Conservation (phyloP, 2,888 invertebrate genomes). For the Halictus quadricinctus region DNA sequence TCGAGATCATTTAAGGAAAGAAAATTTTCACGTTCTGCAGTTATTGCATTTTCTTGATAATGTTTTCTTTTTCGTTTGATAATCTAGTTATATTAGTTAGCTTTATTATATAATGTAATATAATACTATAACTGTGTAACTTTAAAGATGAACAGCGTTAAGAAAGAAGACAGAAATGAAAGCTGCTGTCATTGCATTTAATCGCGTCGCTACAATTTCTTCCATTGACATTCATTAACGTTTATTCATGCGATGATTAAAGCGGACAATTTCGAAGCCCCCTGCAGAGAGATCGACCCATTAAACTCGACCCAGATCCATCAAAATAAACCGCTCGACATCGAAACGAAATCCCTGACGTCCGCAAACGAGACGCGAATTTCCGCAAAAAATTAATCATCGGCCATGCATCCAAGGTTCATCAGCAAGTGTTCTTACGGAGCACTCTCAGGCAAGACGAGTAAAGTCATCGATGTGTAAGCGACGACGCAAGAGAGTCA, state of each 20-base stretch:
- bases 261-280: background rate
- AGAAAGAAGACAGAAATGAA: background rate
- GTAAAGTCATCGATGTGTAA: slow-evolving; percentile 63
- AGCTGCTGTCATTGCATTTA: background rate
- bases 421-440: slow-evolving; percentile 27
- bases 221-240: slow-evolving; percentile 16
- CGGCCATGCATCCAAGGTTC: slow-evolving; percentile 14
- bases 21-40: too few relatives aligned
- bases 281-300: background rate
- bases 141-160: background rate
- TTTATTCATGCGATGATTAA: slow-evolving; percentile 3
- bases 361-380: background rate
- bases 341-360: background rate
- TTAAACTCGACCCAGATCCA: slow-evolving; percentile 24
- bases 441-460: slow-evolving; percentile 13
- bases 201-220: background rate
- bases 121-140: too few relatives aligned
- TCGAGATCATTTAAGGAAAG: background rate
- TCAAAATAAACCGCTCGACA: slow-evolving; percentile 11
- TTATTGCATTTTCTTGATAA: too few relatives aligned
- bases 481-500: slow-evolving; percentile 63
- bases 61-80: too few relatives aligned
- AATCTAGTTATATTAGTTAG: too few relatives aligned
- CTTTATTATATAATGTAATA: too few relatives aligned
- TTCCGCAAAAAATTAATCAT: slow-evolving; percentile 32